Conservation (phyloP, 2,888 invertebrate species). For the Andrena camellia region DNA sequence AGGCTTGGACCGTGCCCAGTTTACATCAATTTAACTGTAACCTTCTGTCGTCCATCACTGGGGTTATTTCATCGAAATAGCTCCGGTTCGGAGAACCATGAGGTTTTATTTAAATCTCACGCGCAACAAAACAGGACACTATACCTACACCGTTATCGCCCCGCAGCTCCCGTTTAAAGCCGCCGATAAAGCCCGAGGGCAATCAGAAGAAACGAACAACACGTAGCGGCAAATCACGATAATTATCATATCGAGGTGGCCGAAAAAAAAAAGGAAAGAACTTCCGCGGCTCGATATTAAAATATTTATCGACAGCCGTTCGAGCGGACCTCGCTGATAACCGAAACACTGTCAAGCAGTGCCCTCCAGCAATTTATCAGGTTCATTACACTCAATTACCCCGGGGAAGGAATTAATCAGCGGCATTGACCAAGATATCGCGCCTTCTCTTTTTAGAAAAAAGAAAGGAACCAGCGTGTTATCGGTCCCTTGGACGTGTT, state of each 20-base stretch:
- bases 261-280: neutral
- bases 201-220: no score
- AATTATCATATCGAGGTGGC: neutral
- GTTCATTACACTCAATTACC: conserved; percentile 8
- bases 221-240: neutral
- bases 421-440: neutral
- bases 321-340: neutral
- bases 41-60: conserved; percentile 40
- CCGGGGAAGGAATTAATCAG: neutral
- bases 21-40: conserved; percentile 55
- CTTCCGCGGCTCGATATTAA: neutral
- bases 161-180: no score
- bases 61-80: neutral
- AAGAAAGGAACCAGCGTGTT: neutral
- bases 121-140: no score
- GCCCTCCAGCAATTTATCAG: neutral
- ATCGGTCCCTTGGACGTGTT: neutral
- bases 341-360: neutral
- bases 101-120: no score
- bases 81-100: neutral
- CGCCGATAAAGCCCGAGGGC: no score
- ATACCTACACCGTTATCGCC: no score
- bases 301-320: neutral
- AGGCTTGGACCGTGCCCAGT: conserved; percentile 63
- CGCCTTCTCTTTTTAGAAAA: neutral